These are phyloP conservation scores for Nematolebias whitei DNA, from an alignment of 2,113 vertebrate genomes.

Conservation along the genomic window DNA sequence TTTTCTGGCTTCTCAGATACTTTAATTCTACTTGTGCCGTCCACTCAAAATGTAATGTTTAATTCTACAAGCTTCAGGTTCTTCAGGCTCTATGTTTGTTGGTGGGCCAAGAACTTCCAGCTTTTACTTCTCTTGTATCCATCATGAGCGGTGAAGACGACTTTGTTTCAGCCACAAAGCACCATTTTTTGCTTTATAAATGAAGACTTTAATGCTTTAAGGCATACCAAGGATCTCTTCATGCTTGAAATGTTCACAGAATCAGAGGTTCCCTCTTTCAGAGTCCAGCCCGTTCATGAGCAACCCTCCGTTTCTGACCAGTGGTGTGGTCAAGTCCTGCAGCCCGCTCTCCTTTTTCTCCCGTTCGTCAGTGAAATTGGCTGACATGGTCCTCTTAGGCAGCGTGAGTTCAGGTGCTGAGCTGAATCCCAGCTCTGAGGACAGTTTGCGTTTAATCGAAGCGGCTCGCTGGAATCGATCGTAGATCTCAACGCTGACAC, in stretches of 20 bases:
- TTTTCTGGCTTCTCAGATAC: background rate
- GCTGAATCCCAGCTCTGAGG: slow-evolving; percentile 88
- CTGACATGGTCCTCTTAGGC: slow-evolving; percentile 86
- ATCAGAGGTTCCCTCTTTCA: slow-evolving; percentile 84
- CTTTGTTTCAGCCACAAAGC: background rate
- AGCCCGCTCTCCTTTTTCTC: slow-evolving; percentile 73
- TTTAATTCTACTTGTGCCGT: background rate
- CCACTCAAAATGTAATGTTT: background rate
- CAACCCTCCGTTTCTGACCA: slow-evolving; percentile 84
- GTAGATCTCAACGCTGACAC: slow-evolving; percentile 96
- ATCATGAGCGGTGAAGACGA: no score
- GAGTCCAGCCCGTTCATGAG: slow-evolving; percentile 89
- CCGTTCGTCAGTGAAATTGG: slow-evolving; percentile 80
- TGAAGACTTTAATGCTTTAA: no score
- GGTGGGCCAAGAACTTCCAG: background rate
- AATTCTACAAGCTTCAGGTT: background rate
- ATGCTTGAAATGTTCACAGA: no score
- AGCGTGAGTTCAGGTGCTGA: slow-evolving; percentile 85
- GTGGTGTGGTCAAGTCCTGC: slow-evolving; percentile 35
- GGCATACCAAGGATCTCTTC: slow-evolving; percentile 60
- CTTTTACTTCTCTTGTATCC: no score
- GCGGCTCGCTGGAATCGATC: slow-evolving; percentile 96
- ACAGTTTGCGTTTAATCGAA: slow-evolving; percentile 95
- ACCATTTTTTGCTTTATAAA: no score
- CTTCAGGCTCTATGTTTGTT: slow-evolving; percentile 12